Conservation (phyloP, 2,113 vertebrate species). For the Ibidorhyncha struthersii region DNA sequence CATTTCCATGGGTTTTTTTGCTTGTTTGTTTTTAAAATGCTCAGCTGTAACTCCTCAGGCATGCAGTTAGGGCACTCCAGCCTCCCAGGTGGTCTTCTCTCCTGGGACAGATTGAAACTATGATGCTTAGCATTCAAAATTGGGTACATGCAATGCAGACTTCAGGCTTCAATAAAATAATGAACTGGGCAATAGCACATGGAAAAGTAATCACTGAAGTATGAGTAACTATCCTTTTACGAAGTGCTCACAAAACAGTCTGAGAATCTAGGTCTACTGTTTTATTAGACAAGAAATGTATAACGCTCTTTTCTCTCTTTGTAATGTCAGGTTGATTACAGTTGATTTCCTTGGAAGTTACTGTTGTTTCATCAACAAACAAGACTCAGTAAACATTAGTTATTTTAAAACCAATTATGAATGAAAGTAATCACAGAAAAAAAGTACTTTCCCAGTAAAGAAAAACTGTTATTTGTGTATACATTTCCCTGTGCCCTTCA, state of each 20-base stretch:
- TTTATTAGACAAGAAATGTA: neutral
- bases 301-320: neutral
- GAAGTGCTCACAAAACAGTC: neutral
- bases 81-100: neutral
- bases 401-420: neutral
- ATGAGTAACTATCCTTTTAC: neutral
- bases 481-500: neutral
- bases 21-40: neutral
- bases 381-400: neutral
- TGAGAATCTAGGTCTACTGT: neutral
- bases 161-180: neutral
- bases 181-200: neutral
- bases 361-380: neutral
- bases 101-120: neutral
- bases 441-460: neutral
- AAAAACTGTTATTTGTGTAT: neutral
- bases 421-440: neutral
- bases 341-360: neutral
- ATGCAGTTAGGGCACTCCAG: neutral
- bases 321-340: neutral
- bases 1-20: neutral
- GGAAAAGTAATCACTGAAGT: neutral
- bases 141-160: neutral
- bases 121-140: neutral
- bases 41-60: neutral